phyloP scores from a whole-genome alignment of 2,797 vertebrate species.

The Megaceryle alcyon region DNA sequence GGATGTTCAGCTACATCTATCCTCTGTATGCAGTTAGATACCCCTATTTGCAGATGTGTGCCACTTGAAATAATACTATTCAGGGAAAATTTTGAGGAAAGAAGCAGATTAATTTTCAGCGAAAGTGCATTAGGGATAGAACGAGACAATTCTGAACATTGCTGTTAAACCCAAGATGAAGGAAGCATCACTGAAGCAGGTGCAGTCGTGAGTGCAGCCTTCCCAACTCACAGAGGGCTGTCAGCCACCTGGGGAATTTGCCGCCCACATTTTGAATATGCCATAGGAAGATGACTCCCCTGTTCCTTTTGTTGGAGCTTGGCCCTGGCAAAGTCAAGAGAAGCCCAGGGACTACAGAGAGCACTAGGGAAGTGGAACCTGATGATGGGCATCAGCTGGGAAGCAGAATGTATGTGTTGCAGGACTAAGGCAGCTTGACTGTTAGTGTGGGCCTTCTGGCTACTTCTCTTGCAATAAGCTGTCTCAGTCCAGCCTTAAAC shows the following conservation, averaged over 20 bases:
- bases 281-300: fast-evolving
- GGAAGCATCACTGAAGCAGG: too few species aligned
- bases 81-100: fast-evolving
- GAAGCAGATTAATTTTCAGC: not conserved
- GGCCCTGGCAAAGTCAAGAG: not conserved
- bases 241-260: fast-evolving
- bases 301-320: not conserved
- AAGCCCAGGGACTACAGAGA: too few species aligned
- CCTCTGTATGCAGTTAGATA: too few species aligned
- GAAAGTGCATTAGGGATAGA: fast-evolving
- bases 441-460: not conserved
- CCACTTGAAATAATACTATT: fast-evolving
- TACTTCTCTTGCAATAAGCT: not conserved
- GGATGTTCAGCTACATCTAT: fast-evolving
- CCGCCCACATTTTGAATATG: fast-evolving
- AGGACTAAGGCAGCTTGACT: not conserved
- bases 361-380: fast-evolving
- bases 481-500: not conserved
- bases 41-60: fast-evolving
- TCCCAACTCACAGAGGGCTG: fast-evolving
- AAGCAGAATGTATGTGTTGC: not conserved
- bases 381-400: not conserved
- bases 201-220: fast-evolving
- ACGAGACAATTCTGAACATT: not conserved
- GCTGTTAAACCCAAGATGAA: fast-evolving